Evolutionary conservation across 2,113 vertebrate species (phyloP).

Genomic region (Scomber colias): DNA sequence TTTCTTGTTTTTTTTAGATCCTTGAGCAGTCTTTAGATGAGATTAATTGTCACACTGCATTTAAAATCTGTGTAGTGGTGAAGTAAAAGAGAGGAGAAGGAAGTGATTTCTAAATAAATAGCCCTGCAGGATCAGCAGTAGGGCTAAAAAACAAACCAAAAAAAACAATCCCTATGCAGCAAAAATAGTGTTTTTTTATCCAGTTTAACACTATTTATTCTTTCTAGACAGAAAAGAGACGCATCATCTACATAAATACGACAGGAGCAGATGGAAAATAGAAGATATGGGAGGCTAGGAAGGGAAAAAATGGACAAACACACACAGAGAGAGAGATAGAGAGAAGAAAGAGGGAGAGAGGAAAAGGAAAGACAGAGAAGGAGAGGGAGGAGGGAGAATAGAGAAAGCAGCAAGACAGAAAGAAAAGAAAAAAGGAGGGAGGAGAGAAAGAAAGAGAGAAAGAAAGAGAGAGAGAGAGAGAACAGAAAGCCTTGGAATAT

Average conservation of each 20-base stretch:
- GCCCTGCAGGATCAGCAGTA: neutral
- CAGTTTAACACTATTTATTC: conserved; percentile 9
- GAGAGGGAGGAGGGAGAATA: neutral
- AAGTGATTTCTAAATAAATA: conserved; percentile 5
- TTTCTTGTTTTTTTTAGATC: conserved; percentile 19
- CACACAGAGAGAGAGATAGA: neutral
- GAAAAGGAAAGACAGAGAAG: neutral
- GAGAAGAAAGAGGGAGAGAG: neutral
- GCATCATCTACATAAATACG: conserved; percentile 26
- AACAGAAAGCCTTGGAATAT: conserved; percentile 73
- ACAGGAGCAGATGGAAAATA: conserved; percentile 19
- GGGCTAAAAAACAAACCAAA: neutral
- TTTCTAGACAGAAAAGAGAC: conserved; percentile 26
- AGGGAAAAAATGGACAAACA: conserved; percentile 46
- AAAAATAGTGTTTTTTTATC: conserved; percentile 11
- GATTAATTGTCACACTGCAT: conserved; percentile 3
- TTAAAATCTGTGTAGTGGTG: conserved; percentile 6
- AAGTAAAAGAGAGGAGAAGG: neutral
- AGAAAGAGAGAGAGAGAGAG: conserved; percentile 11
- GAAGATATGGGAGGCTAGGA: conserved; percentile 50
- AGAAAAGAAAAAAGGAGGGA: neutral
- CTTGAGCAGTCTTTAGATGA: conserved; percentile 3
- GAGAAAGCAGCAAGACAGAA: conserved; percentile 29
- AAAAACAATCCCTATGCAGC: neutral
- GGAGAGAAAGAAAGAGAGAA: neutral